Percentiles rank a stretch among this genome's conserved stretches.
phyloP scores from a whole-genome alignment of 2,113 vertebrate genomes.

The Psittacula cyanocephala region DNA sequence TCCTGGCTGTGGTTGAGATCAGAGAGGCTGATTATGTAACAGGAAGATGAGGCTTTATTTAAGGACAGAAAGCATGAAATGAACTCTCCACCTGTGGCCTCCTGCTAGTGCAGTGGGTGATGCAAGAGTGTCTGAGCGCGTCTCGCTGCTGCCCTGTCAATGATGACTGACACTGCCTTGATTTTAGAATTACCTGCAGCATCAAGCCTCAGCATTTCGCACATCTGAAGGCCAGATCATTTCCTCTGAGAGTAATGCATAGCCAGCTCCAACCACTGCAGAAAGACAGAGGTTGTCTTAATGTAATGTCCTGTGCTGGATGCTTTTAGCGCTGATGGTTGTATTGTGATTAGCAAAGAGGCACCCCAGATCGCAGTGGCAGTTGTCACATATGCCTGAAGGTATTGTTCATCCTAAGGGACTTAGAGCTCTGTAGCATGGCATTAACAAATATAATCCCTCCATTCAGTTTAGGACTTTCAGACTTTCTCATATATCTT shows the following conservation, averaged over 20 bases:
- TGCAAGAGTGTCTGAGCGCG: neutral
- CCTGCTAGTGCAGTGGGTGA: accelerated
- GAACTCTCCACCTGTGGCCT: neutral
- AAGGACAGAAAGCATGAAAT: neutral
- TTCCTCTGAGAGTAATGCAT: neutral
- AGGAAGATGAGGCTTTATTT: neutral
- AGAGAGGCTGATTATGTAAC: accelerated
- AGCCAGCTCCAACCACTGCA: neutral
- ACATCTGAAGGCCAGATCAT: neutral
- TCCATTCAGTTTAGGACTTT: neutral
- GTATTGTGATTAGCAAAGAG: neutral
- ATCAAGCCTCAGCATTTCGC: neutral
- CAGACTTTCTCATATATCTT: neutral
- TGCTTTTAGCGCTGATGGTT: neutral
- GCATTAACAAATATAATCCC: neutral
- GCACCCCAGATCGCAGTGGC: neutral
- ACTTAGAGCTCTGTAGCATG: neutral
- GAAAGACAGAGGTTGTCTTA: neutral
- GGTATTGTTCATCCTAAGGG: neutral
- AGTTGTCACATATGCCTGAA: neutral
- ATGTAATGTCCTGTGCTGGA: neutral
- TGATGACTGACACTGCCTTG: neutral
- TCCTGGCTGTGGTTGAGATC: neutral
- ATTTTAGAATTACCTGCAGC: neutral
- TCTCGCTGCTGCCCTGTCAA: neutral